Conservation (phyloP, 2,113 vertebrate genomes). For the Chlorodrepanis virens region DNA sequence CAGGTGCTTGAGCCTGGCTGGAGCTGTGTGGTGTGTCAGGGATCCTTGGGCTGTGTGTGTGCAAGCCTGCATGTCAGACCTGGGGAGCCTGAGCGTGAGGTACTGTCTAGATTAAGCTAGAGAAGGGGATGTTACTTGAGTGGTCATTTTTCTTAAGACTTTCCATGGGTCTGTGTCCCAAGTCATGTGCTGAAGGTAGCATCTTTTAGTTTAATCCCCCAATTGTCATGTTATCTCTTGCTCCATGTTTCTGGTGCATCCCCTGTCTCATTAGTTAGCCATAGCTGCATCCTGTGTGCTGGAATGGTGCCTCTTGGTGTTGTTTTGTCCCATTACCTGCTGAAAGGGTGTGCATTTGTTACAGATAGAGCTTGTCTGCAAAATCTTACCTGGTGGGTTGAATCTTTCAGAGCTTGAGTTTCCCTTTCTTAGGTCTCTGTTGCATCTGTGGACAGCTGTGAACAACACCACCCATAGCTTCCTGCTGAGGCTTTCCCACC, state of each 20-base stretch:
- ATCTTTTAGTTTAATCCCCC: background rate
- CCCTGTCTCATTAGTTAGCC: background rate
- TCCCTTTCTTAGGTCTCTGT: background rate
- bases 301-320: background rate
- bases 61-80: background rate
- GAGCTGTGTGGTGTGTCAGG: background rate
- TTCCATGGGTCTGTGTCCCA: background rate
- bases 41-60: background rate
- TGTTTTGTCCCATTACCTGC: background rate
- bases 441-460: background rate
- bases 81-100: fast-evolving
- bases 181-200: background rate
- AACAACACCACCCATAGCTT: background rate
- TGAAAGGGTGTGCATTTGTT: background rate
- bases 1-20: background rate
- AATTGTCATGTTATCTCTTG: fast-evolving
- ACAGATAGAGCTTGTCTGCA: background rate
- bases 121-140: background rate
- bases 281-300: background rate
- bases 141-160: background rate
- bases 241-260: background rate
- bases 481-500: background rate
- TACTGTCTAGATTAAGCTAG: background rate
- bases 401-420: background rate
- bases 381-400: background rate